Percentiles rank a stretch among this genome's conserved stretches.
phyloP scores from a whole-genome alignment of 2,797 vertebrate genomes.

The Cygnus olor region DNA sequence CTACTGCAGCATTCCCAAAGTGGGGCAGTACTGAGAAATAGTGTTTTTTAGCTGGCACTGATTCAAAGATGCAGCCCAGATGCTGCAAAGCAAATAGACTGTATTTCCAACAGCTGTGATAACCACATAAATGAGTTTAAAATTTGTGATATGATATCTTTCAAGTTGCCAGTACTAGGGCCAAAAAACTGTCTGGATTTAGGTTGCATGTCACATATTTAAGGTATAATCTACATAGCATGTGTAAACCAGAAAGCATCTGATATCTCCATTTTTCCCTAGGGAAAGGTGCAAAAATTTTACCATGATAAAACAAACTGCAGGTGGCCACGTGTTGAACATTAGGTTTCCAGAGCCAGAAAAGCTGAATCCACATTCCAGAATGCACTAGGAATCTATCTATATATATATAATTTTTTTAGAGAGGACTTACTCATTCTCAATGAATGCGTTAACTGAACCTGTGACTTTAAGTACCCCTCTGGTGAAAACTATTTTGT shows the following conservation, averaged over 20 bases:
- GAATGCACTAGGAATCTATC: conserved; percentile 47
- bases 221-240: conserved; percentile 25
- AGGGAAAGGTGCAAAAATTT: conserved; percentile 12
- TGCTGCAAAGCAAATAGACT: not conserved
- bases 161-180: not conserved
- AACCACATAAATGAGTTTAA: not conserved
- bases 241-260: conserved; percentile 23
- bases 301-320: conserved; percentile 1
- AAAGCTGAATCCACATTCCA: conserved; percentile 48
- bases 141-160: not conserved
- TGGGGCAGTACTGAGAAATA: not conserved
- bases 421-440: conserved; percentile 36
- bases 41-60: not conserved
- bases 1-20: not conserved
- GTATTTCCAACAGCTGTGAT: not conserved
- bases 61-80: not conserved
- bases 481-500: conserved; percentile 21
- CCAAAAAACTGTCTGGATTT: conserved; percentile 23
- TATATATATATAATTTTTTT: conserved; percentile 27
- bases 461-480: not conserved
- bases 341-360: conserved; percentile 54
- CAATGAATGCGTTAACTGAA: conserved; percentile 1
- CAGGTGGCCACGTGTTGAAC: conserved; percentile 44
- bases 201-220: not conserved
- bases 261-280: not conserved